Evolutionary conservation across 1,140 invertebrate genomes (phyloP).

Genomic region (Nylanderia fulva): DNA sequence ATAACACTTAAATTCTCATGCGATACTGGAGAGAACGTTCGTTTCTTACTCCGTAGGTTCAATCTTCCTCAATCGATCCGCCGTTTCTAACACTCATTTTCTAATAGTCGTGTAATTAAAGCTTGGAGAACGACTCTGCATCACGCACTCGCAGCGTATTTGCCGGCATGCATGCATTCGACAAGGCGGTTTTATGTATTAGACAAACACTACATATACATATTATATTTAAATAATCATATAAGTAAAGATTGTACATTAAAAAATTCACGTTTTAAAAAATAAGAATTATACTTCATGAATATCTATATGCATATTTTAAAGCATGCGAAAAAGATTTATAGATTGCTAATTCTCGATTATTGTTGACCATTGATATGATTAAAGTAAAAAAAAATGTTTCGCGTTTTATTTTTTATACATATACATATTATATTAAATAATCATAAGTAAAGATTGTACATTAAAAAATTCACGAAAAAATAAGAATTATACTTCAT

Average conservation of each 20-base stretch:
- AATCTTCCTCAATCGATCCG: slow-evolving; percentile 43
- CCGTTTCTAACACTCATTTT: slow-evolving; percentile 51
- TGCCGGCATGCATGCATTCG: not conserved
- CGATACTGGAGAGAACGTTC: slow-evolving; percentile 45
- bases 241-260: not conserved
- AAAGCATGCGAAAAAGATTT: not conserved
- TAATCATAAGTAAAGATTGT: not conserved
- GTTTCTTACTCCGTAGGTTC: slow-evolving; percentile 14
- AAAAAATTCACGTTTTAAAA: not conserved
- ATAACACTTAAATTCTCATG: slow-evolving; percentile 47
- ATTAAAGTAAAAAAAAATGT: not conserved
- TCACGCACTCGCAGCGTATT: slow-evolving; percentile 42
- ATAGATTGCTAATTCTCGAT: not conserved
- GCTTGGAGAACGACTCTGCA: slow-evolving; percentile 34
- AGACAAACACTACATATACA: too few species aligned
- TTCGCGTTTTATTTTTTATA: not conserved
- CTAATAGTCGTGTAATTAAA: slow-evolving; percentile 51
- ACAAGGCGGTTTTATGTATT: not conserved
- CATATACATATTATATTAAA: too few species aligned
- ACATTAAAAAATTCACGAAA: not conserved
- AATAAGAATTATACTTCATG: not conserved
- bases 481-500: not conserved
- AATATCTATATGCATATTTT: not conserved
- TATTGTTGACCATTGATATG: not conserved
- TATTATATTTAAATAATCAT: too few species aligned